Evolutionary conservation across 2,113 vertebrate species (phyloP), one percentile per base, ranked within the genome.

Genomic region (Actenoides hombroni): DNA sequence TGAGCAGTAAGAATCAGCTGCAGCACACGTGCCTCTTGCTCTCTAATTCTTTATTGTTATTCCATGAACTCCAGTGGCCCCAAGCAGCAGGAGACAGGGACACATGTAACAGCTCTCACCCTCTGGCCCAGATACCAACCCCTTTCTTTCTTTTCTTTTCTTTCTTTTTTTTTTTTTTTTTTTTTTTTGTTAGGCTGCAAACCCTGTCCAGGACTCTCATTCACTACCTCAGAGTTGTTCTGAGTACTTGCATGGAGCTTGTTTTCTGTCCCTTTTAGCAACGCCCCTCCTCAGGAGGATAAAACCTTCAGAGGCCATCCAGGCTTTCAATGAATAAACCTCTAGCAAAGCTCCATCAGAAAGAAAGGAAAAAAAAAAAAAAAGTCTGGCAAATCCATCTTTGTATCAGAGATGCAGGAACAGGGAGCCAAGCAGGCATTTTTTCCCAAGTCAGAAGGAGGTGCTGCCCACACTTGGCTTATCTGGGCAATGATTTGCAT

Each of bases 81-180:
- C 92, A 63, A 97, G 96, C 98, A 97, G 97, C 97, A 93, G 98
- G 98, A 97, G 97, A 97, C 48, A 31, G 86, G 92, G 96, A 97
- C 98, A 98, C 96, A 97, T 98, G 98, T 95, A 97, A 88, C 88
- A 96, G 90, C 97, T 98, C 98, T 97, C 98, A 98, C 97, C 97
- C 97, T 96, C 97, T 97, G 95, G 96, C 97, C 97, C 86, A 96
- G 94, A 96, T 97, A 97, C 88, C 97, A 96, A 91, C 51, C 73
- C 63, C 19, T 2, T 29, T 24, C 6, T 10, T 46, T 37, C 16
- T 21, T 25, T 28, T 10, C 10, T 44, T 28, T 23, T 24, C 19
- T 26, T 23, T 42, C 23, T 19, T 13, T 31, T 21, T 25, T 33
- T 16, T 16, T 15, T 25, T 49, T 29, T 87, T 77, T 91, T 79